Conservation (phyloP, 2,113 vertebrate species). For the Meleagris gallopavo region DNA sequence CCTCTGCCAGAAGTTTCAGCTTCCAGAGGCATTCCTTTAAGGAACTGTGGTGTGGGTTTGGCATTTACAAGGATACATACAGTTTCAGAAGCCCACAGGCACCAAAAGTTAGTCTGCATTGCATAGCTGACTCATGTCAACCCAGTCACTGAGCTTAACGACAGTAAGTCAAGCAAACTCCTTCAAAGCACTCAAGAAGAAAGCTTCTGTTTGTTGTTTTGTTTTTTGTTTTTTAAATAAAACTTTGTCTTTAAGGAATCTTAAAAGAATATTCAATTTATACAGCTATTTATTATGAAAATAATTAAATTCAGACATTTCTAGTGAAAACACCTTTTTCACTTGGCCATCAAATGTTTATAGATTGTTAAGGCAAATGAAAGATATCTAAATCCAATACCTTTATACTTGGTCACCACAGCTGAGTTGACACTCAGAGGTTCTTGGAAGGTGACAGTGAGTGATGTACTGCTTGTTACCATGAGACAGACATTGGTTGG, state of each 20-base stretch:
- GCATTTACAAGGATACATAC: constrained; percentile 56
- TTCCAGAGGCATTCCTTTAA: constrained; percentile 71
- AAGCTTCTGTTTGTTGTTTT: constrained; percentile 19
- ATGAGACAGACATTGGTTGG: constrained; percentile 89
- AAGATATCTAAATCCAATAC: constrained; percentile 74
- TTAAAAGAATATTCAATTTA: constrained; percentile 1
- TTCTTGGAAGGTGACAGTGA: constrained; percentile 95
- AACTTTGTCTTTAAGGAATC: not conserved
- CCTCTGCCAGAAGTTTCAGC: constrained; percentile 58
- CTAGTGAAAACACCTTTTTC: not conserved
- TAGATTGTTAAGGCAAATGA: not conserved
- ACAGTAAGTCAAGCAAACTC: constrained; percentile 46
- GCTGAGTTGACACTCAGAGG: constrained; percentile 91
- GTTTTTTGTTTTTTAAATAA: not conserved
- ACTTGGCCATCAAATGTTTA: not conserved
- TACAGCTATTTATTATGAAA: not conserved
- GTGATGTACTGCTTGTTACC: constrained; percentile 89
- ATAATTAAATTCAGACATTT: not conserved
- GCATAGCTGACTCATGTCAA: constrained; percentile 64
- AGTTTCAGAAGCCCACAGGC: constrained; percentile 68
- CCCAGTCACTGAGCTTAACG: constrained; percentile 51
- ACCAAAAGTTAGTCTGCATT: constrained; percentile 61
- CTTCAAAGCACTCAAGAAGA: constrained; percentile 55
- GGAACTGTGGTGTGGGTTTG: constrained; percentile 64
- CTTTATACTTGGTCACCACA: constrained; percentile 96